A percentile compares a stretch with the other conserved stretches of the same genome.
Conservation (phyloP, 2,113 vertebrate species). For the Morone saxatilis region DNA sequence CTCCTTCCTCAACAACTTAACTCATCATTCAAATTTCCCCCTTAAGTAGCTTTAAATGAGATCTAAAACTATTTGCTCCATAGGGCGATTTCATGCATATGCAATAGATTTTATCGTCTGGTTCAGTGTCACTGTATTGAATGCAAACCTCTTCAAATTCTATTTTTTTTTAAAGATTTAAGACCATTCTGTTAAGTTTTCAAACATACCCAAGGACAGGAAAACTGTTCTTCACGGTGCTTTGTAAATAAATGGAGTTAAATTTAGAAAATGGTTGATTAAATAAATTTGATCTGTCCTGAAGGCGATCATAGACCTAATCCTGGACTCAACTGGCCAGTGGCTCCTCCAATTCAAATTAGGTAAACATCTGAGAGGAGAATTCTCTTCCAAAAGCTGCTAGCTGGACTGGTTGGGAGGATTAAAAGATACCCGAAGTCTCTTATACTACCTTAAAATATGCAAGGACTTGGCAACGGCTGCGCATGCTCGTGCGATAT, state of each 20-base stretch:
- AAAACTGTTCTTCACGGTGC: background rate
- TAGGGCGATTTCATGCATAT: constrained; percentile 39
- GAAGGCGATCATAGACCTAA: constrained; percentile 31
- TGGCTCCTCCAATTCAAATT: constrained; percentile 9
- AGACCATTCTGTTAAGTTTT: constrained; percentile 7
- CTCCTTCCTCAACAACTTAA: background rate
- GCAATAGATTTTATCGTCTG: background rate
- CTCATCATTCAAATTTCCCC: constrained; percentile 5
- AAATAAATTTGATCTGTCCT: background rate
- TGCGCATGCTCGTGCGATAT: too few species aligned
- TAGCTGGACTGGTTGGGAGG: background rate
- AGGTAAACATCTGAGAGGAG: background rate
- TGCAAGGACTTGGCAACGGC: background rate
- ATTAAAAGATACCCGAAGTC: background rate
- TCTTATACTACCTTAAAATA: background rate
- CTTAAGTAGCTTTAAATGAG: constrained; percentile 26
- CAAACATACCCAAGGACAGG: background rate
- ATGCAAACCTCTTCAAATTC: background rate
- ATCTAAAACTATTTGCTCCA: constrained; percentile 21
- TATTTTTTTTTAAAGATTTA: background rate
- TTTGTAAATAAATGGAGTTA: background rate
- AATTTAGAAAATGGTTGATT: background rate
- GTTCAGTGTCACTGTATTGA: background rate
- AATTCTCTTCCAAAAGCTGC: background rate
- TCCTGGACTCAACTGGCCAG: constrained; percentile 21